Base-by-base conservation (phyloP, 2,888 invertebrate species). In the Trissolcus japonicus region DNA sequence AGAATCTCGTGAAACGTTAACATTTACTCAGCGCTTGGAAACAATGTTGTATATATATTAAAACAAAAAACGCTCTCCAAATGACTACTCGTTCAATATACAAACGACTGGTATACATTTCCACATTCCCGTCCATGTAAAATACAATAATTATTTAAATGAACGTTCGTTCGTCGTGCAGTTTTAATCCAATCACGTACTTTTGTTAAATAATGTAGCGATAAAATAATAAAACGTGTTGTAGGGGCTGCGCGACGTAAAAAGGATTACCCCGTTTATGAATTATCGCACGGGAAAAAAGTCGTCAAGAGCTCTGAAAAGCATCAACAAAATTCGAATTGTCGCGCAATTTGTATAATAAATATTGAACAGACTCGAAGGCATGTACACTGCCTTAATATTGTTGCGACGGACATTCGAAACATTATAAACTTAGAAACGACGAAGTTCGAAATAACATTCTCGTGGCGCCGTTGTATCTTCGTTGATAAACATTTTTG, bases 111-210 rank as follows among this genome's bases (percentile, higher is more conserved):
- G 9, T 35, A 35, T 69, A 62, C 61, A 62, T 57, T 71, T 63
- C 53, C 71, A 59, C 55, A 53, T 43, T n/a, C 17, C 35, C 17
- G 9, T 11, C 51, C 25, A 14, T 66, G 55, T 60, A 60, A 66
- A 50, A 53, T 46, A 56, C 73, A 61, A 73, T 61, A 56, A 61
- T 61, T 66, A 73, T 66, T 73, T 54, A 35, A 59, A 72, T 25
- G 72, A 65, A 65, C 60, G 53, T 41, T 19, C 56, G 56, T 9
- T 43, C 51, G 43, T 62, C 54, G 73, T 43, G 48, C 61, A 50
- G 60, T 61, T 56, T 66, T 73, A 73, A 73, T 73, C 73, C 73
- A 73, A 66, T 73, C 66, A 63, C 35, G 55, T 35, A 60, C 65
- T 61, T 66, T 13, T 61, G 66, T 72, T 60, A 72, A 73, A 73